Conservation (phyloP, 2,797 vertebrate genomes). For the Leptatherina wallacei region DNA sequence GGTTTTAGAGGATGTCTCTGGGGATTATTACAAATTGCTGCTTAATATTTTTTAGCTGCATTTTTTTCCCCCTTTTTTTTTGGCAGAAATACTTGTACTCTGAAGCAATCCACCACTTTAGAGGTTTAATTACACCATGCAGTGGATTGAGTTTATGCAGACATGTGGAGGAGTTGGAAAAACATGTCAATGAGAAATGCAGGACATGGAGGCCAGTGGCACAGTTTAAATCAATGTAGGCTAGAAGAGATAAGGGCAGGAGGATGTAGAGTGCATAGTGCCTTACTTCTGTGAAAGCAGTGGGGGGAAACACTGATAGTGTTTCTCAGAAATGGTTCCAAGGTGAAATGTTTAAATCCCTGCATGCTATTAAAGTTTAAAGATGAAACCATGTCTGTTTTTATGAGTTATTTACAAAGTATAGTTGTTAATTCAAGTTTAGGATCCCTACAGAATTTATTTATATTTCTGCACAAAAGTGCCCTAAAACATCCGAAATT, state of each 20-base stretch:
- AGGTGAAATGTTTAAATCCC: slow-evolving; percentile 35
- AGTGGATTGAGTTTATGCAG: slow-evolving; percentile 65
- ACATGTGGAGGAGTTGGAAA: slow-evolving; percentile 66
- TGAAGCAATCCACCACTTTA: slow-evolving; percentile 74
- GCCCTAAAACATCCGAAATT: neutral
- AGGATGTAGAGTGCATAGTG: slow-evolving; percentile 51
- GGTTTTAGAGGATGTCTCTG: slow-evolving; percentile 77
- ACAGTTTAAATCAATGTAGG: slow-evolving; percentile 51
- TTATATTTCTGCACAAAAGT: neutral
- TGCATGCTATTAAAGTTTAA: slow-evolving; percentile 44
- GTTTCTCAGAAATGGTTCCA: slow-evolving; percentile 21
- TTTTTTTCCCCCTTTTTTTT: slow-evolving; percentile 52
- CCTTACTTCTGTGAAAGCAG: slow-evolving; percentile 67
- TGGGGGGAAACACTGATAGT: slow-evolving; percentile 33
- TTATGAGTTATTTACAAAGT: slow-evolving; percentile 31
- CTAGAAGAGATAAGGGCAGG: slow-evolving; percentile 40
- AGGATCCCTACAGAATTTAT: neutral
- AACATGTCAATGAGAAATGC: slow-evolving; percentile 69
- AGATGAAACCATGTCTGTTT: slow-evolving; percentile 18
- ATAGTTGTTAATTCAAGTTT: neutral
- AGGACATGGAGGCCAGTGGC: slow-evolving; percentile 45
- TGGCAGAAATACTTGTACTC: slow-evolving; percentile 60
- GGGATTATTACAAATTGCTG: slow-evolving; percentile 80
- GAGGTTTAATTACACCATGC: slow-evolving; percentile 76
- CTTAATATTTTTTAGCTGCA: slow-evolving; percentile 67